These are phyloP conservation scores for Drosophila fungiperda DNA, from an alignment of 2,888 invertebrate species.

Conservation along the genomic window DNA sequence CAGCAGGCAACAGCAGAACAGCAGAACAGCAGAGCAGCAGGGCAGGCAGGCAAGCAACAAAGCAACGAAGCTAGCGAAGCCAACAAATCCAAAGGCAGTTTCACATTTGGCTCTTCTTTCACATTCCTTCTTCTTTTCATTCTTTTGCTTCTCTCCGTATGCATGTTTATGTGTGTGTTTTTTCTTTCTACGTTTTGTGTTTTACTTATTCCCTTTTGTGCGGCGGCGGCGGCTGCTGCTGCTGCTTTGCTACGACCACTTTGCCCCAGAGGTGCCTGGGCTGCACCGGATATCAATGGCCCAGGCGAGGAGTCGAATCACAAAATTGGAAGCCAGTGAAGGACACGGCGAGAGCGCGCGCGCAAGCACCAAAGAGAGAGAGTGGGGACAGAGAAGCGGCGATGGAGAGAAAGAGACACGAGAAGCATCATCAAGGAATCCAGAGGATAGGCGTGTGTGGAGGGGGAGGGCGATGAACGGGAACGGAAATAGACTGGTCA, in stretches of 20 bases:
- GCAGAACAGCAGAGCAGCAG: slow-evolving; percentile 2
- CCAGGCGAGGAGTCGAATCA: slow-evolving; percentile 53
- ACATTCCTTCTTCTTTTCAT: slow-evolving; percentile 22
- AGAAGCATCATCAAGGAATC: slow-evolving; percentile 22
- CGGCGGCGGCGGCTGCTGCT: slow-evolving; percentile 8
- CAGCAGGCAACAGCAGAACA: slow-evolving; percentile 43
- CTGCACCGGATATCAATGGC: slow-evolving; percentile 61
- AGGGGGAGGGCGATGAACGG: slow-evolving; percentile 10
- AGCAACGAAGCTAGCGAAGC: slow-evolving; percentile 74
- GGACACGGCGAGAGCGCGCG: slow-evolving; percentile 61
- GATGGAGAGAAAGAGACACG: slow-evolving; percentile 8
- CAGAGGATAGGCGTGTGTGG: not conserved
- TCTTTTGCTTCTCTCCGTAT: slow-evolving; percentile 8
- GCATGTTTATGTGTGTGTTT: slow-evolving; percentile 3
- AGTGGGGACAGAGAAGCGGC: slow-evolving; percentile 8
- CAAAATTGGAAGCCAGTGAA: slow-evolving; percentile 54
- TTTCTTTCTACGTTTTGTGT: slow-evolving; percentile 28
- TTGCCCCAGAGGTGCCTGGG: slow-evolving; percentile 62
- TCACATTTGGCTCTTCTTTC: slow-evolving; percentile 25
- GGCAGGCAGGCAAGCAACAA: slow-evolving; percentile 9
- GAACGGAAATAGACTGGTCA: slow-evolving; percentile 55
- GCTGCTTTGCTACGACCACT: slow-evolving; percentile 22
- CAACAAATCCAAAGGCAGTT: slow-evolving; percentile 62
- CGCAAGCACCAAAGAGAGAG: slow-evolving; percentile 39
- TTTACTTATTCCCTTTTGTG: slow-evolving; percentile 48